Evolutionary conservation across 2,888 invertebrate genomes (phyloP).

Genomic region (Ferdinandea cuprea): DNA sequence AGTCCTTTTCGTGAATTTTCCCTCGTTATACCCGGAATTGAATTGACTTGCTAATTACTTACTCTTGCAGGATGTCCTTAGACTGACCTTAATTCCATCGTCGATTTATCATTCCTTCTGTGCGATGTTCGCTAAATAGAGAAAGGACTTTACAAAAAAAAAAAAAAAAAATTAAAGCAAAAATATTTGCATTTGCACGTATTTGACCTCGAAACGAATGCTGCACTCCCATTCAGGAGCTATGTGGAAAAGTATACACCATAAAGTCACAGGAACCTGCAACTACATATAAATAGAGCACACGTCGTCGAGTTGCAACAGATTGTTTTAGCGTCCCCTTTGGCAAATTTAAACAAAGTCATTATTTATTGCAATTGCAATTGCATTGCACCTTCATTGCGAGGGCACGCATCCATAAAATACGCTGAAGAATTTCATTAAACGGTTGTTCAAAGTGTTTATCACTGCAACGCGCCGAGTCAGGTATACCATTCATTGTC

Average conservation of each 20-base stretch:
- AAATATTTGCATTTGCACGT: slow-evolving; percentile 58
- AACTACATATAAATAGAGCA: neutral
- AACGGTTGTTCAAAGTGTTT: slow-evolving; percentile 42
- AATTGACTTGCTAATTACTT: slow-evolving; percentile 53
- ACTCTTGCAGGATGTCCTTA: slow-evolving; percentile 24
- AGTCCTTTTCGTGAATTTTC: slow-evolving; percentile 15
- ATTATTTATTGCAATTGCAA: slow-evolving; percentile 61
- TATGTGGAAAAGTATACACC: neutral
- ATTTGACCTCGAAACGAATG: slow-evolving; percentile 48
- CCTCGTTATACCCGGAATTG: slow-evolving; percentile 40
- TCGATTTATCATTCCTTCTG: slow-evolving; percentile 60
- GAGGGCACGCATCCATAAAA: neutral
- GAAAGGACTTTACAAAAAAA: neutral
- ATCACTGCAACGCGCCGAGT: slow-evolving; percentile 2
- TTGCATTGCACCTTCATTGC: slow-evolving; percentile 30
- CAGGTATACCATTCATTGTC: slow-evolving; percentile 43
- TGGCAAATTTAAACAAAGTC: slow-evolving; percentile 34
- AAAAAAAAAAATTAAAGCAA: slow-evolving; percentile 17
- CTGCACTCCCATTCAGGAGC: neutral
- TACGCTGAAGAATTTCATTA: slow-evolving; percentile 54
- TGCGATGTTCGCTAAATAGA: neutral
- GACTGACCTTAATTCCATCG: slow-evolving; percentile 44
- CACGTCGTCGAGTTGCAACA: slow-evolving; percentile 23
- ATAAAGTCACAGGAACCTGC: slow-evolving; percentile 2
- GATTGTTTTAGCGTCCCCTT: slow-evolving; percentile 24